phyloP scores from a whole-genome alignment of 2,797 vertebrate species.

The Parotocinclus haroldoi region DNA sequence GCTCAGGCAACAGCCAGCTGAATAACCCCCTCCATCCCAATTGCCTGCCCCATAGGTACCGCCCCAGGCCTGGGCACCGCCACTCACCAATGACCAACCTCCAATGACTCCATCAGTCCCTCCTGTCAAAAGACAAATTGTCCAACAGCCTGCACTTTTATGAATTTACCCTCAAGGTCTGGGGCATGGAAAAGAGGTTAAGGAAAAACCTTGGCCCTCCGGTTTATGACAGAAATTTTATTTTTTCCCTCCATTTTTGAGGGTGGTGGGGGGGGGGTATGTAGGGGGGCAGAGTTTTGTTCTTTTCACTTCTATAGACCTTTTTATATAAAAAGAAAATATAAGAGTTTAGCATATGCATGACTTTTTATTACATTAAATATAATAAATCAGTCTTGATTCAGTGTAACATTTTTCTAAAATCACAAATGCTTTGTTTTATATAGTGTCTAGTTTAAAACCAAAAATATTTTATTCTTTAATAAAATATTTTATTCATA shows the following conservation, averaged over 20 bases:
- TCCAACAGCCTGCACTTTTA: constrained; percentile 69
- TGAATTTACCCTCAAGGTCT: constrained; percentile 86
- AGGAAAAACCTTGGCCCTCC: constrained; percentile 82
- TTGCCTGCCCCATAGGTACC: constrained; percentile 83
- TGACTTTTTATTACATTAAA: not conserved
- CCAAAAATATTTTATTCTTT: no score
- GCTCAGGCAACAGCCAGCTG: constrained; percentile 10
- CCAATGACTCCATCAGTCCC: constrained; percentile 74
- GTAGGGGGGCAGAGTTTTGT: constrained; percentile 15
- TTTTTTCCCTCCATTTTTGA: constrained; percentile 46
- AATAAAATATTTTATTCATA: no score
- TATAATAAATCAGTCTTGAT: not conserved
- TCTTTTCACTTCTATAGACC: constrained; percentile 1
- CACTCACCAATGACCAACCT: constrained; percentile 76
- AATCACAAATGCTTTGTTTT: no score
- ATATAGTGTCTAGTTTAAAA: no score
- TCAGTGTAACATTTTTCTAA: no score
- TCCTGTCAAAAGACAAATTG: constrained; percentile 97
- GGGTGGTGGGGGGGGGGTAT: no score
- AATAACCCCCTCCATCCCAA: constrained; percentile 52
- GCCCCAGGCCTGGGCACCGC: constrained; percentile 77
- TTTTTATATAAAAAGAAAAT: not conserved
- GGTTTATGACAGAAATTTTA: constrained; percentile 64
- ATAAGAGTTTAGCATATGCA: not conserved
- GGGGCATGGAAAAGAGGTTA: constrained; percentile 75